phyloP scores from a whole-genome alignment of 2,888 invertebrate genomes.

The Eurytoma californica region DNA sequence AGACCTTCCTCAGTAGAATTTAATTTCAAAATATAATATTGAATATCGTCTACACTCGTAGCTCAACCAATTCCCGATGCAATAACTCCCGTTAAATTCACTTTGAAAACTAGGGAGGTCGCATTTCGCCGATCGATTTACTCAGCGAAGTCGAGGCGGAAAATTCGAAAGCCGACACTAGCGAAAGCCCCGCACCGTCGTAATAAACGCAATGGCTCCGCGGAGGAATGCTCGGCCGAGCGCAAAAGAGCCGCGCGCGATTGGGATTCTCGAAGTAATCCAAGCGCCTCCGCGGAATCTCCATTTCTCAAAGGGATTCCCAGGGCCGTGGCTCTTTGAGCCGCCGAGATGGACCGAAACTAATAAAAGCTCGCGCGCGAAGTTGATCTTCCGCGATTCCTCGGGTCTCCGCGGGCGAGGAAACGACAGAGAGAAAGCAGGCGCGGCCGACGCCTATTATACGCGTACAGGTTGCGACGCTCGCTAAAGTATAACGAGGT shows the following conservation, averaged over 20 bases:
- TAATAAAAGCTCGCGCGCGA: slow-evolving; percentile 28
- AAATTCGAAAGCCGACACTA: too few species aligned
- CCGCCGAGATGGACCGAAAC: slow-evolving; percentile 6
- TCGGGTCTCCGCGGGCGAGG: too few species aligned
- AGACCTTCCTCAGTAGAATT: background rate
- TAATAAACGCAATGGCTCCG: too few species aligned
- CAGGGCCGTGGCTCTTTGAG: background rate
- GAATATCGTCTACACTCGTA: background rate
- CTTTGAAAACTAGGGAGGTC: background rate
- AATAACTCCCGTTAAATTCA: background rate
- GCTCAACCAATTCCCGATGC: background rate
- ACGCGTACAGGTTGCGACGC: background rate
- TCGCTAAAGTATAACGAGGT: background rate
- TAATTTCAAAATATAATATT: background rate
- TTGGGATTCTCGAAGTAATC: slow-evolving; percentile 37
- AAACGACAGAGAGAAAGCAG: slow-evolving; percentile 21
- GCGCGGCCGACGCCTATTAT: slow-evolving; percentile 5
- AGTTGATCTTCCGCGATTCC: slow-evolving; percentile 10
- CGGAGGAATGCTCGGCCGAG: background rate
- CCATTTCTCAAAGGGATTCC: slow-evolving; percentile 41
- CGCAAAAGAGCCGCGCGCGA: background rate
- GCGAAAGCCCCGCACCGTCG: too few species aligned
- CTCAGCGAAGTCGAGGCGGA: too few species aligned
- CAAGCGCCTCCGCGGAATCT: slow-evolving; percentile 4
- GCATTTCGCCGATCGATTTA: too few species aligned